These are phyloP conservation scores for Platyura marginata DNA, from an alignment of 1,140 invertebrate genomes.

Conservation along the genomic window DNA sequence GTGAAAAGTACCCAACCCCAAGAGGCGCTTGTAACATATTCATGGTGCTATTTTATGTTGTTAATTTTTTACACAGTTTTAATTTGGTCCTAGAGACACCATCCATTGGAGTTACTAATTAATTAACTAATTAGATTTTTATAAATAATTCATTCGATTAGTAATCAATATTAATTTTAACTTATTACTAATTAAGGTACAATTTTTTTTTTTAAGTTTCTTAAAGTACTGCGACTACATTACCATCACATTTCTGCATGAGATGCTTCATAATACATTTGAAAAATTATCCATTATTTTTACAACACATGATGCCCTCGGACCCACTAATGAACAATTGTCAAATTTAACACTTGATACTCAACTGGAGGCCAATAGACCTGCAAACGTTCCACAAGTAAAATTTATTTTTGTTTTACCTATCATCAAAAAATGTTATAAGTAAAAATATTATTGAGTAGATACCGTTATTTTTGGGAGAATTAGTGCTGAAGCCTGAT, in stretches of 20 bases:
- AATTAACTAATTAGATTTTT: too few relatives aligned
- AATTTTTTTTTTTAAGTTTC: conserved; percentile 8
- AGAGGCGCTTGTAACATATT: too few relatives aligned
- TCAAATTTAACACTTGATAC: conserved; percentile 8
- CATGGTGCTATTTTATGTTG: too few relatives aligned
- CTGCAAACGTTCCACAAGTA: conserved; percentile 11
- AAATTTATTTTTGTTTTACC: conserved; percentile 2
- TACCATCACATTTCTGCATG: conserved; percentile 15
- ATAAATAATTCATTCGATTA: too few relatives aligned
- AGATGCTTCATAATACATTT: conserved; percentile 14
- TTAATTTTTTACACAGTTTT: too few relatives aligned
- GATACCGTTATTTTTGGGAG: conserved; percentile 18
- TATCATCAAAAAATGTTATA: not conserved
- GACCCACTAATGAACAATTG: conserved; percentile 11
- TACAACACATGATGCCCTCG: conserved; percentile 11
- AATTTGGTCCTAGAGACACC: too few relatives aligned
- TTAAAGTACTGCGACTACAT: conserved; percentile 15
- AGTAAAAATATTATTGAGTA: conserved; percentile 4
- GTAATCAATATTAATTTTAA: conserved; percentile 11
- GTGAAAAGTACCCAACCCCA: too few relatives aligned
- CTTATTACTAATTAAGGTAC: not conserved
- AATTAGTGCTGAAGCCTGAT: conserved; percentile 16
- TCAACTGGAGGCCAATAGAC: conserved; percentile 10
- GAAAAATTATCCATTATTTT: conserved; percentile 10
- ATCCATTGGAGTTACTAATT: too few relatives aligned